These are phyloP conservation scores for Malurus splendens DNA, from an alignment of 2,797 vertebrate genomes.

Conservation along the genomic window DNA sequence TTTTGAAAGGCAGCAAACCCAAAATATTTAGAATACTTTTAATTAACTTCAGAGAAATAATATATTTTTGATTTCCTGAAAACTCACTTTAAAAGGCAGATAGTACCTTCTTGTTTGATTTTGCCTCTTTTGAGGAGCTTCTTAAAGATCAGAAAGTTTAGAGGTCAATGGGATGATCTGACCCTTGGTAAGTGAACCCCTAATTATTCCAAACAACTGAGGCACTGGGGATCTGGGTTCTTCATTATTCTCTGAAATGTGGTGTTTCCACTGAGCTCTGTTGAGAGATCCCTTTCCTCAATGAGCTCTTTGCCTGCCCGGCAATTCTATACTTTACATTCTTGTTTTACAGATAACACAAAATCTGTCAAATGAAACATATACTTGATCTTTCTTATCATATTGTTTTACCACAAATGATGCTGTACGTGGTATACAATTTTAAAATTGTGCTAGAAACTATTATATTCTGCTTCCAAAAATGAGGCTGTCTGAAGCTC, in stretches of 20 bases:
- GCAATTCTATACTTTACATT: slow-evolving; percentile 18
- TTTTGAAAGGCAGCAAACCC: not conserved
- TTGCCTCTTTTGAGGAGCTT: not conserved
- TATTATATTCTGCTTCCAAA: not conserved
- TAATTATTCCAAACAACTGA: slow-evolving; percentile 20
- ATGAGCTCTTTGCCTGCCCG: not conserved
- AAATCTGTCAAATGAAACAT: not conserved
- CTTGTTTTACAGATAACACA: not conserved
- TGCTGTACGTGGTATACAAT: rapidly evolving
- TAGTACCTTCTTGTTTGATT: not conserved
- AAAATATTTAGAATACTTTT: not conserved
- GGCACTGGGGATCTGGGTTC: not conserved
- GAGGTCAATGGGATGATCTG: slow-evolving; percentile 14
- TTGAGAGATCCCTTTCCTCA: slow-evolving; percentile 54
- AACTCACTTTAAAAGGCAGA: not conserved
- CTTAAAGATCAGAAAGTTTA: slow-evolving; percentile 42
- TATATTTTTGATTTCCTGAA: not conserved
- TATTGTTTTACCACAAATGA: not conserved
- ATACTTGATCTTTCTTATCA: not conserved
- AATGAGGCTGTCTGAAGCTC: not conserved
- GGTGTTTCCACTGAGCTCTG: slow-evolving; percentile 18
- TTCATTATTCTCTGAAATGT: not conserved
- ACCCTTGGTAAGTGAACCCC: slow-evolving; percentile 33
- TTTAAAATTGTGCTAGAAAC: not conserved
- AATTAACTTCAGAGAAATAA: not conserved